Conservation (phyloP, 2,113 vertebrate genomes). For the Lepus europaeus region DNA sequence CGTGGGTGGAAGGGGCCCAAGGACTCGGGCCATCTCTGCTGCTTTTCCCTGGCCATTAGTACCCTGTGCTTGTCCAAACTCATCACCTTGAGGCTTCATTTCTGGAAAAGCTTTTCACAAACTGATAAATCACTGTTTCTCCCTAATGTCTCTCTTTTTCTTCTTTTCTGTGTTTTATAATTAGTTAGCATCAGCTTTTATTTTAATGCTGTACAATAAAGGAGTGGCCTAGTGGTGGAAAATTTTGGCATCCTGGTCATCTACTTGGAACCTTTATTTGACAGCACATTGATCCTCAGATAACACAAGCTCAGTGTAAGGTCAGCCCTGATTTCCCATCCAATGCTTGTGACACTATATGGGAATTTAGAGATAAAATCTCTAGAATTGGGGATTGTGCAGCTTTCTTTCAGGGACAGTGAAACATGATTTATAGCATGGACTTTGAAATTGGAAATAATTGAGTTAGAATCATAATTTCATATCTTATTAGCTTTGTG, state of each 20-base stretch:
- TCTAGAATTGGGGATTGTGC: background rate
- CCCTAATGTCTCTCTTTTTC: background rate
- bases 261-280: background rate
- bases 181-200: background rate
- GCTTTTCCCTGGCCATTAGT: too few relatives aligned
- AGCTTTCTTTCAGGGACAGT: background rate
- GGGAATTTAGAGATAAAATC: constrained; percentile 1
- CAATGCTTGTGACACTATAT: background rate
- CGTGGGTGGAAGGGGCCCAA: too few relatives aligned
- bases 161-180: background rate
- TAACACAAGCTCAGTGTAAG: background rate
- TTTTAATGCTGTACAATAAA: constrained; percentile 15
- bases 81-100: background rate
- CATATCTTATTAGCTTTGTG: background rate
- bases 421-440: background rate
- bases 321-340: background rate
- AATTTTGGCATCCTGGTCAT: background rate
- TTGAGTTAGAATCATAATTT: background rate
- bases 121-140: background rate
- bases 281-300: background rate
- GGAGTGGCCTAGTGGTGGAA: background rate
- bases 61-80: background rate
- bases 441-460: background rate
- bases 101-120: background rate
- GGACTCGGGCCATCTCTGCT: background rate